Base-by-base conservation (phyloP, 2,797 vertebrate species). In the Delichon dasypus region DNA sequence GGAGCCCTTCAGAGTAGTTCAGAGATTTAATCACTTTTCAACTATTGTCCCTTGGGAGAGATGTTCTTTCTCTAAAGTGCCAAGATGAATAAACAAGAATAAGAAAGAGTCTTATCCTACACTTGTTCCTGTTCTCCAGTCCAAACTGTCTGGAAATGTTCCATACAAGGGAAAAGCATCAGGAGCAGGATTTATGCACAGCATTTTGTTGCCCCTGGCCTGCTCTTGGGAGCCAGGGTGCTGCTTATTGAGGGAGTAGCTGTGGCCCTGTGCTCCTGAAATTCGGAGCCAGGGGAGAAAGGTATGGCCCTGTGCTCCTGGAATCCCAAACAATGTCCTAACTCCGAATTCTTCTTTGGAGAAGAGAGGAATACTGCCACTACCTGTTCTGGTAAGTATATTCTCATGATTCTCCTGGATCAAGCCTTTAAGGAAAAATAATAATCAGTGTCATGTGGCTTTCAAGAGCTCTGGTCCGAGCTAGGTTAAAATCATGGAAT, bases 281-380 rank as follows among this genome's bases (percentile, higher is more conserved):
- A 42, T 36, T 34, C 38, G 0, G 1, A 57, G 16, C 11, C 21
- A 5, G 36, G 47, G 10, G 11, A 42, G 36, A 44, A 26, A 42
- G 3, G 54, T 34, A 30, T 5, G 36, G 45, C 10, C 10, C 34
- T 23, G 10, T 78, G 42, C 9, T 80, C 36, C 70, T 3, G 4
- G 20, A 16, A 29, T 32, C 16, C 61, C 0, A 0, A 48, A 38
- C 9, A 26, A 4, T 2, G 20, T 44, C 66, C 42, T 9, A n/a
- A 17, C 25, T 45, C 42, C 8, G 29, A 36, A 30, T 34, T 55
- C 7, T 13, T 27, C 47, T 18, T 4, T 9, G 17, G 57, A 21
- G 26, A 47, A 42, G 44, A n/a, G 11, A n/a, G 6, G 15, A 72
- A 25, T 8, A 5, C 4, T 40, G 32, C 26, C 15, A 18, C 20